Evolutionary conservation across 2,113 vertebrate species (phyloP).

Genomic region (Hystrix cristata): DNA sequence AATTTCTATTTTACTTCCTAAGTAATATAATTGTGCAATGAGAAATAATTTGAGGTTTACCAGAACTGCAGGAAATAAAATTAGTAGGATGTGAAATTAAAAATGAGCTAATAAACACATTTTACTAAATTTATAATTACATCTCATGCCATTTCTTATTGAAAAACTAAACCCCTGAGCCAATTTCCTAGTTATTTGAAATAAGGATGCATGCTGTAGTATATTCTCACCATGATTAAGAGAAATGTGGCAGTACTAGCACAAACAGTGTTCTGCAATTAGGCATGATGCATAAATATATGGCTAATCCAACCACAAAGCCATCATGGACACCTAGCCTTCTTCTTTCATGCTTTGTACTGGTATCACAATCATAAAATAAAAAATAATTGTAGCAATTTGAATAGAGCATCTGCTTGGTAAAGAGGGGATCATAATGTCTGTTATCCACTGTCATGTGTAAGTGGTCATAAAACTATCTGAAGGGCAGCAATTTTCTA

Average conservation of each 20-base stretch:
- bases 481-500: constrained; percentile 52
- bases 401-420: constrained; percentile 41
- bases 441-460: constrained; percentile 9
- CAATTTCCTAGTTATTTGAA: neutral
- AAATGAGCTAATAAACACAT: constrained; percentile 65
- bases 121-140: constrained; percentile 49
- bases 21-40: constrained; percentile 7
- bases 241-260: accelerated
- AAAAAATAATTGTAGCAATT: constrained; percentile 57
- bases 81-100: constrained; percentile 72
- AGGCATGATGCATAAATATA: neutral
- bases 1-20: constrained; percentile 57
- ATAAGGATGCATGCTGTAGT: neutral
- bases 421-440: constrained; percentile 31
- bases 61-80: constrained; percentile 56
- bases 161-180: neutral
- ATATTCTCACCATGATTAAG: neutral
- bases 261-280: neutral
- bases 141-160: neutral
- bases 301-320: neutral
- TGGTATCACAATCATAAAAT: constrained; percentile 11
- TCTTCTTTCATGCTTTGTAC: constrained; percentile 32
- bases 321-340: neutral
- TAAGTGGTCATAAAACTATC: constrained; percentile 54
- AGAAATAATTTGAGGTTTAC: constrained; percentile 68